A percentile compares a stretch with the other conserved stretches of the same genome.
Evolutionary conservation across 2,888 invertebrate species (phyloP).

Genomic region (Coronaproctus castanopsis): DNA sequence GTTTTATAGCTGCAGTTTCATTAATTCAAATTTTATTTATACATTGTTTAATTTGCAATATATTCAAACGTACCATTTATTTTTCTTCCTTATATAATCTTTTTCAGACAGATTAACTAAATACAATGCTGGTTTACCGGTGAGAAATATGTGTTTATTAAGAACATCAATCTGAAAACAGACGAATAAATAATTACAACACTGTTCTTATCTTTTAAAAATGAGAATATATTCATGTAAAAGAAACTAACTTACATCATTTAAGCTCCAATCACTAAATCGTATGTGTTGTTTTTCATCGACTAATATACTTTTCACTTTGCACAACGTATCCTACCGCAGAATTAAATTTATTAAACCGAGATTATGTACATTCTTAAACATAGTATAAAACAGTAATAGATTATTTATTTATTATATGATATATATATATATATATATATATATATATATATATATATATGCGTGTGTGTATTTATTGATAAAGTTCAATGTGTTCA

Average conservation of each 20-base stretch:
- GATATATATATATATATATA: too few species aligned
- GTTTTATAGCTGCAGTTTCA: too few species aligned
- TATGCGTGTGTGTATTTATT: too few species aligned
- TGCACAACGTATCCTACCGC: slow-evolving; percentile 71
- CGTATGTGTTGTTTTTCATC: slow-evolving; percentile 85
- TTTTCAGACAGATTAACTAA: slow-evolving; percentile 92
- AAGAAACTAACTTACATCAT: slow-evolving; percentile 48
- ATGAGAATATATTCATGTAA: background rate
- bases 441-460: too few species aligned
- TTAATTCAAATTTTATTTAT: too few species aligned
- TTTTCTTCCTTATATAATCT: slow-evolving; percentile 95
- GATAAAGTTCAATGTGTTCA: too few species aligned
- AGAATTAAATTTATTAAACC: too few species aligned
- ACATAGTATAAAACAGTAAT: too few species aligned
- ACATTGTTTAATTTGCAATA: too few species aligned
- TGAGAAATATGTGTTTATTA: slow-evolving; percentile 89
- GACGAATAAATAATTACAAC: slow-evolving; percentile 10
- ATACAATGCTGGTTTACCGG: slow-evolving; percentile 93
- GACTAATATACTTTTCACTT: slow-evolving; percentile 59
- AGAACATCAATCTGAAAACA: slow-evolving; percentile 71
- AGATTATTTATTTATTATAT: too few species aligned
- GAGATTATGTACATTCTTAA: slow-evolving; percentile 3
- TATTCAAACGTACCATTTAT: slow-evolving; percentile 78
- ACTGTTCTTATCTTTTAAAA: background rate
- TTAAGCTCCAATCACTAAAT: slow-evolving; percentile 78